Evolutionary conservation across 2,888 invertebrate genomes (phyloP), one percentile per base, ranked within the genome.

Genomic region (Epistrophe eligans): DNA sequence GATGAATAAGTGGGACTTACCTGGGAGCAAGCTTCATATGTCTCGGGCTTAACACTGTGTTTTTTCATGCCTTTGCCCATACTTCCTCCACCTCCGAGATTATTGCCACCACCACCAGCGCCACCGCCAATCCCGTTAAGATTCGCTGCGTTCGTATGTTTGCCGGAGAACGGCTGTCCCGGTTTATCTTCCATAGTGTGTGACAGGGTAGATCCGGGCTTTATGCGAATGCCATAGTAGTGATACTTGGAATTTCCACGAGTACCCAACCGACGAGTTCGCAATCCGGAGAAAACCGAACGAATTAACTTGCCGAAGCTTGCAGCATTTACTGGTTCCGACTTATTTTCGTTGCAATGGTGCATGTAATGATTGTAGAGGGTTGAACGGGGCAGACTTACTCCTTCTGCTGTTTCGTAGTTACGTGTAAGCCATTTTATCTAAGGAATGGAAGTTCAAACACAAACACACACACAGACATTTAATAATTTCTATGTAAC

Each of bases 261-360:
- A 4, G 99, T 99, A 88, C 99, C 99, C 60, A 99, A 95, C 74
- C 99, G 95, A 89, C 98, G 94, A 17, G 99, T 99, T 88, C 99
- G 95, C 90, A 99, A 94, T 19, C 99, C 99, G 89, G 99, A 95
- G 94, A 99, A 99, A 85, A 99, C 99, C 4, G 99, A 99, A 83
- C 99, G 96, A 91, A 99, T 99, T 55, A 99, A 95, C 94, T 99
- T 99, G 88, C 99, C 99, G 94, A 99, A 99, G 45, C 99, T 99
- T 10, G 99, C 99, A 50, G 99, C 99, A 94, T 99, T 99, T 88
- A 99, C 99, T 0, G 99, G 99, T 92, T 99, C 99, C 89, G 99
- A 94, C 92, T 98, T 98, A 92, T 98, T 96, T 91, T 97, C 95
- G 57, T 95, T 95, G 93, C 99, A 99, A 93, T 99, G 99, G 28